Percentiles rank a stretch among this genome's conserved stretches.
These are phyloP conservation scores for Andrena chrysosceles DNA, from an alignment of 2,888 invertebrate genomes.

Conservation along the genomic window DNA sequence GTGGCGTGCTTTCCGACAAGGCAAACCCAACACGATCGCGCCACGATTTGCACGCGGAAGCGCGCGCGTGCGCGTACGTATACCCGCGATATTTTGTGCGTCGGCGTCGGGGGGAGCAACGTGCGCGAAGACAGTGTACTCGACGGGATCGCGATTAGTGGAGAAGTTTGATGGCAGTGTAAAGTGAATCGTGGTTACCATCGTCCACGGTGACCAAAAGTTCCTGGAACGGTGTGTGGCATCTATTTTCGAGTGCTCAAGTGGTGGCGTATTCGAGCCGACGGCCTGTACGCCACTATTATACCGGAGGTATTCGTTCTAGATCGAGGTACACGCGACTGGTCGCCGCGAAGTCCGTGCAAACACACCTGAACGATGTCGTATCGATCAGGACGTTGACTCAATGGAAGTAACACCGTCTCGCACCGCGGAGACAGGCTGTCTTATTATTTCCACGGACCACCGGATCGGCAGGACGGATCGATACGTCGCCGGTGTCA, in stretches of 20 bases:
- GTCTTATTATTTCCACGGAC: constrained; percentile 13
- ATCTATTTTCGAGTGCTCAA: constrained; percentile 60
- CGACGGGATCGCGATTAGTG: constrained; percentile 6
- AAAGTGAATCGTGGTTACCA: constrained; percentile 33
- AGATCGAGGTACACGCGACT: constrained; percentile 25
- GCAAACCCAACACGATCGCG: constrained; percentile 8
- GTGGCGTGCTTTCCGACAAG: constrained; percentile 29
- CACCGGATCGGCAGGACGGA: constrained; percentile 2
- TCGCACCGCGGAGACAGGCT: not conserved
- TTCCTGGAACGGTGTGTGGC: constrained; percentile 51
- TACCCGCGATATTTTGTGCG: not conserved
- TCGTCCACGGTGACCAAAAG: constrained; percentile 33
- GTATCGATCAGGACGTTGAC: constrained; percentile 25
- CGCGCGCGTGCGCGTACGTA: not conserved
- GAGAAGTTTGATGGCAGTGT: constrained; percentile 10
- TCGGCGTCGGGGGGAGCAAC: constrained; percentile 4
- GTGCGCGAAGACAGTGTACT: not conserved
- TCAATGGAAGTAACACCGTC: constrained; percentile 46
- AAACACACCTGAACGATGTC: not conserved
- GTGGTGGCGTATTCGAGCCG: constrained; percentile 28
- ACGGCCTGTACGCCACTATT: constrained; percentile 8
- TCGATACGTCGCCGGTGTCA: constrained; percentile 39
- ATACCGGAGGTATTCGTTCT: constrained; percentile 17
- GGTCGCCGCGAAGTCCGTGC: not conserved
- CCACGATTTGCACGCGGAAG: constrained; percentile 5